A percentile compares a stretch with the other conserved stretches of the same genome.
Evolutionary conservation across 1,140 invertebrate species (phyloP).

Genomic region (Belonocnema kinseyi): DNA sequence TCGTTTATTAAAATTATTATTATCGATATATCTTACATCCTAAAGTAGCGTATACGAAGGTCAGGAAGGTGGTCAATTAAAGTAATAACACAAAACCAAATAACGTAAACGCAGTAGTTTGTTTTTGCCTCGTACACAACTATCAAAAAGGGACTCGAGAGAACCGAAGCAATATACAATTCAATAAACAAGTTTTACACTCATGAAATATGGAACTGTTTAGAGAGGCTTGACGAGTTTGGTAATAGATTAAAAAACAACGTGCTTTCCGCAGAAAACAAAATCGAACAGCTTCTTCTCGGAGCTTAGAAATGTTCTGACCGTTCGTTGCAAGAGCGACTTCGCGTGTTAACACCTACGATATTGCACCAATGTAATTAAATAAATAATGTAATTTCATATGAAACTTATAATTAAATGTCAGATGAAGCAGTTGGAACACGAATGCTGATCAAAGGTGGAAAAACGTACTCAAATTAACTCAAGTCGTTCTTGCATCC

Average conservation of each 20-base stretch:
- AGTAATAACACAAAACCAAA: conserved; percentile 39
- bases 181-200: neutral
- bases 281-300: neutral
- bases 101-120: neutral
- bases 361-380: conserved; percentile 21
- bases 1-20: conserved; percentile 53
- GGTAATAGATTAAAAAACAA: conserved; percentile 32
- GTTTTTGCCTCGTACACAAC: too few species aligned
- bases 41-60: conserved; percentile 56
- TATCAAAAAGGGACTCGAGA: too few species aligned
- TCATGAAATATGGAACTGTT: conserved; percentile 31
- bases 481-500: conserved; percentile 27
- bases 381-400: conserved; percentile 18
- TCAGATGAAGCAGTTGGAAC: neutral
- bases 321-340: conserved; percentile 9
- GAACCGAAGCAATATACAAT: neutral
- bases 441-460: conserved; percentile 8
- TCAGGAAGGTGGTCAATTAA: conserved; percentile 32
- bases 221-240: conserved; percentile 19
- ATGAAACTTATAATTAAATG: neutral
- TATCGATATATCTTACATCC: conserved; percentile 58
- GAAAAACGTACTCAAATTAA: neutral
- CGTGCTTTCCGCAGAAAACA: neutral
- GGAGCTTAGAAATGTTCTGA: neutral
- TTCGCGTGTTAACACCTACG: conserved; percentile 3